Evolutionary conservation across 1,140 invertebrate species (phyloP), one percentile per base, ranked within the genome.

Genomic region (Heliconius hewitsoni): DNA sequence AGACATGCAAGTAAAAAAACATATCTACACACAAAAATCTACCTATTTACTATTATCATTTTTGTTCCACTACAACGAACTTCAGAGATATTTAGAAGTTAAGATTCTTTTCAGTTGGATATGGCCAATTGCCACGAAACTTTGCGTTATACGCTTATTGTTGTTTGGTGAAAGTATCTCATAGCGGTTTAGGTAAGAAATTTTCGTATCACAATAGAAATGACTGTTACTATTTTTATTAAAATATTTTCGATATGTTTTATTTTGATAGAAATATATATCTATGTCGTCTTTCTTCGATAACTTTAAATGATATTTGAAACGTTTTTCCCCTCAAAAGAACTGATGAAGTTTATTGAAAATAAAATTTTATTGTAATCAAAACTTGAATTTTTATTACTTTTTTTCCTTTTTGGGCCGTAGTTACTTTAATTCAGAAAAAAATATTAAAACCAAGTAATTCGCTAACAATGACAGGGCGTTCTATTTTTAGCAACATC

Each of bases 91-190:
- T 72, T 42, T 72, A 19, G 71, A 72, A 66, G 60, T 66, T 66
- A 66, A 60, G 37, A 76, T 46, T 66, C 74, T 75, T 23, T 42
- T 66, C 74, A 66, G 34, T 30, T 19, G 52, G 23, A 76, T 30
- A 66, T 66, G 55, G 39, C 74, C 74, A 76, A 70, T 71, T 50
- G 74, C 74, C 74, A 75, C 74, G 34, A 71, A 76, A 76, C 11
- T 76, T 76, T 57, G n/a, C 74, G 52, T 75, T 75, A 66, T 66
- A 66, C 55, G 34, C 39, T 66, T 27, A 39, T 75, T 60, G 55
- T 55, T 55, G 55, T 34, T 74, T 74, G 73, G 60, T 66, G 27
- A 66, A 66, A 66, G 27, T 27, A 30, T 66, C 9, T 30, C 23
- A 27, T 27, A 27, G 60, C 27, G 60, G 30, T n/a, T 72, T 42